Conservation (phyloP, 2,888 invertebrate genomes). For the Eurytoma californica region DNA sequence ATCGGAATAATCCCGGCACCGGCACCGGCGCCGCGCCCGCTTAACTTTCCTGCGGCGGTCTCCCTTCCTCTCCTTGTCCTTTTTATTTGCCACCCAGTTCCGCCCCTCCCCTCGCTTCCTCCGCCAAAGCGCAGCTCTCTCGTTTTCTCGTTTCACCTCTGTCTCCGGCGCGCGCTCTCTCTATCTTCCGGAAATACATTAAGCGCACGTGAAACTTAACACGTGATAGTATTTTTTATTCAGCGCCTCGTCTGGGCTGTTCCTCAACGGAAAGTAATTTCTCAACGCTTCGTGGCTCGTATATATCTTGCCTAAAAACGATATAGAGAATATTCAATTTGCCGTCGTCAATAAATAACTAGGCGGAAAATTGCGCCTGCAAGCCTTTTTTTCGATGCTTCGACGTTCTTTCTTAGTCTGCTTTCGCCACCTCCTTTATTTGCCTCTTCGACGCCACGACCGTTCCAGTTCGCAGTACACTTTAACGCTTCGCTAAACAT, state of each 20-base stretch:
- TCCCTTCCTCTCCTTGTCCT: slow-evolving; percentile 3
- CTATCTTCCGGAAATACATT: slow-evolving; percentile 41
- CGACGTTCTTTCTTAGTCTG: neutral
- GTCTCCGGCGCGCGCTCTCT: neutral
- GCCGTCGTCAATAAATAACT: slow-evolving; percentile 43
- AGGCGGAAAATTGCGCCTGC: slow-evolving; percentile 36
- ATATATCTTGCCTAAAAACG: slow-evolving; percentile 32
- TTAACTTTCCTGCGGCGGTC: slow-evolving; percentile 4
- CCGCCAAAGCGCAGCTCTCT: neutral
- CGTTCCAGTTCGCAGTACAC: neutral
- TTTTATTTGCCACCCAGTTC: neutral
- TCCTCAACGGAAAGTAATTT: slow-evolving; percentile 39
- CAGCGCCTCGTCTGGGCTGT: slow-evolving; percentile 19
- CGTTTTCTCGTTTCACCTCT: neutral
- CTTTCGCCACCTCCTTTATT: neutral
- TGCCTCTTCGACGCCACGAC: neutral
- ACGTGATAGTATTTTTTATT: slow-evolving; percentile 52
- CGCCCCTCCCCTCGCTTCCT: neutral
- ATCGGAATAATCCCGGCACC: slow-evolving; percentile 66
- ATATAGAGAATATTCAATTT: slow-evolving; percentile 50
- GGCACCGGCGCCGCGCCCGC: neutral
- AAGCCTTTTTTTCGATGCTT: neutral
- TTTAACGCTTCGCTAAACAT: slow-evolving; percentile 27
- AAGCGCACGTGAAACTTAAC: slow-evolving; percentile 50
- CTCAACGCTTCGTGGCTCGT: neutral